These are phyloP conservation scores for Trichoplusia ni DNA, from an alignment of 1,140 invertebrate genomes.

Conservation along the genomic window DNA sequence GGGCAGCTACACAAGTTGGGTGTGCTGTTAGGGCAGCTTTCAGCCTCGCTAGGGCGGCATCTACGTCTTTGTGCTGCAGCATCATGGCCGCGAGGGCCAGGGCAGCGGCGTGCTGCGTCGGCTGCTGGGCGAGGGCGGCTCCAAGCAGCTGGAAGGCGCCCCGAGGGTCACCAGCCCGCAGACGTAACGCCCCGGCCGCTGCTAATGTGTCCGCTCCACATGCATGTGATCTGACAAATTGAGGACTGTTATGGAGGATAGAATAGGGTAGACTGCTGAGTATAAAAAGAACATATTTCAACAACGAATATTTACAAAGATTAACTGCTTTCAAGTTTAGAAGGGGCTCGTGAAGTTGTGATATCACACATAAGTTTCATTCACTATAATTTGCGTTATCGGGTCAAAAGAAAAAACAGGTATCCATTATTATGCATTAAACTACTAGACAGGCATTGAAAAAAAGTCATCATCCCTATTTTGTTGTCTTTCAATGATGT, in stretches of 20 bases:
- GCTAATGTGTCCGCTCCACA: conserved; percentile 72
- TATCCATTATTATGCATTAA: too few species aligned
- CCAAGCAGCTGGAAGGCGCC: conserved; percentile 71
- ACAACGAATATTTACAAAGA: too few species aligned
- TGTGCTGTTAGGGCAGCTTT: conserved; percentile 66
- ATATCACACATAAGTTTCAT: too few species aligned
- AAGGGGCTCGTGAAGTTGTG: too few species aligned
- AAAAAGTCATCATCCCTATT: too few species aligned
- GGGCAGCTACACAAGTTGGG: conserved; percentile 68
- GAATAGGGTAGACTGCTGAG: too few species aligned
- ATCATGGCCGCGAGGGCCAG: conserved; percentile 72
- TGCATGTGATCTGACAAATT: conserved; percentile 43
- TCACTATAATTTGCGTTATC: too few species aligned
- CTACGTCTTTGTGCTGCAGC: conserved; percentile 67
- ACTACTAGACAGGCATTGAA: too few species aligned
- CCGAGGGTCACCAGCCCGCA: conserved; percentile 63
- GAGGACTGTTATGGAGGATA: not conserved
- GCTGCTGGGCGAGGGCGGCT: conserved; percentile 64
- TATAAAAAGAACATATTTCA: too few species aligned
- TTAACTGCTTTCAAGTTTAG: too few species aligned
- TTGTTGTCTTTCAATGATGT: too few species aligned
- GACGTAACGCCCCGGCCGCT: conserved; percentile 63
- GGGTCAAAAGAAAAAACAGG: too few species aligned
- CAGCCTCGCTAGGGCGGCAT: conserved; percentile 63
- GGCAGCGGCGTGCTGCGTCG: conserved; percentile 67